A percentile compares a stretch with the other conserved stretches of the same genome.
Evolutionary conservation across 1,140 invertebrate species (phyloP).

Genomic region (Psilanteris sp.): DNA sequence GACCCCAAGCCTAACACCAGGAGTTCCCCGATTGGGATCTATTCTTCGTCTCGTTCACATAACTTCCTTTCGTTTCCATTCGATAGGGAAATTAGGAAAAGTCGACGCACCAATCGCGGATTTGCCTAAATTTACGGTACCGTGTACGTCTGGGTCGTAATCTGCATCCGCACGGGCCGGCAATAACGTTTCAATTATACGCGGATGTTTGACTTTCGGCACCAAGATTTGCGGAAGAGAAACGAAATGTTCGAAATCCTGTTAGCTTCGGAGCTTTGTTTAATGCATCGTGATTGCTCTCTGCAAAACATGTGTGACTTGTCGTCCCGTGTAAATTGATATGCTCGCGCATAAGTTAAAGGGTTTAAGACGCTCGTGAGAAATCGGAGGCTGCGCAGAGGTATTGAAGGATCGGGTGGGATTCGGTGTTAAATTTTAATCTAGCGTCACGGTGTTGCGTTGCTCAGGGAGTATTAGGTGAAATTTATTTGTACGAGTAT

Average conservation of each 20-base stretch:
- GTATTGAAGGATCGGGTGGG: constrained; percentile 33
- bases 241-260: constrained; percentile 32
- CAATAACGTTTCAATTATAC: constrained; percentile 52
- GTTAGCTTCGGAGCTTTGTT: constrained; percentile 47
- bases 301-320: constrained; percentile 28
- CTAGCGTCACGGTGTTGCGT: constrained; percentile 38
- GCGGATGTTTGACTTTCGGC: background rate
- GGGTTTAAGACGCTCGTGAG: constrained; percentile 51
- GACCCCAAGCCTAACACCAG: constrained; percentile 22
- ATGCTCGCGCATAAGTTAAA: constrained; percentile 50
- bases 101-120: constrained; percentile 11
- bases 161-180: background rate
- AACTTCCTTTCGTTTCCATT: constrained; percentile 66
- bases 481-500: constrained; percentile 39
- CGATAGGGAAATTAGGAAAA: constrained; percentile 57
- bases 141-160: too few species aligned
- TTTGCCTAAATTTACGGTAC: too few species aligned
- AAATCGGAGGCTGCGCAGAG: constrained; percentile 40
- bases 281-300: constrained; percentile 10
- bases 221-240: constrained; percentile 3
- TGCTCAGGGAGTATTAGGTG: constrained; percentile 25
- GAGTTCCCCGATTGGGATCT: constrained; percentile 47
- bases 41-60: constrained; percentile 6
- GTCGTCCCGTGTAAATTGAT: constrained; percentile 44
- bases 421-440: constrained; percentile 43